These are phyloP conservation scores for Craterocephalus amniculus DNA, from an alignment of 2,797 vertebrate species.

Conservation along the genomic window DNA sequence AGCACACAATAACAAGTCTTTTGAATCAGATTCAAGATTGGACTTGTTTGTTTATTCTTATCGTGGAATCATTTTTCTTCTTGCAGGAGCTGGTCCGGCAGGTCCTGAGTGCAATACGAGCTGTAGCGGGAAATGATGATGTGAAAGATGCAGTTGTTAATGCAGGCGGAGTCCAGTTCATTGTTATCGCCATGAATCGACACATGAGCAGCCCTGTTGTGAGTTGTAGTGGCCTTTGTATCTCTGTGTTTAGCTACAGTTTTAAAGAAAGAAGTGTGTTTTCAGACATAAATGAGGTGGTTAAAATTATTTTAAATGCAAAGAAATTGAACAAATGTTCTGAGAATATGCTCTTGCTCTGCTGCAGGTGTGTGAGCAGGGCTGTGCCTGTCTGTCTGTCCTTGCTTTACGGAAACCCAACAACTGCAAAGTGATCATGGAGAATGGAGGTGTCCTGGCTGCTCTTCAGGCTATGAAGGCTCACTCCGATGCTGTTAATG, in stretches of 20 bases:
- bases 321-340: not conserved
- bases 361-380: constrained; percentile 92
- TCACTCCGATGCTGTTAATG: constrained; percentile 80
- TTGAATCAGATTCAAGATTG: not conserved
- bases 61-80: constrained; percentile 7
- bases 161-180: constrained; percentile 87
- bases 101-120: constrained; percentile 87
- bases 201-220: constrained; percentile 89
- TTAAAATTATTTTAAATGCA: not conserved
- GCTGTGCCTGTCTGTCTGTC: constrained; percentile 89
- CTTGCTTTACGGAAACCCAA: constrained; percentile 93
- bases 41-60: not conserved
- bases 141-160: constrained; percentile 92
- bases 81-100: constrained; percentile 92
- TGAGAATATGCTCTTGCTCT: constrained; percentile 17
- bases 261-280: not conserved
- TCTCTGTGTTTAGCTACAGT: not conserved
- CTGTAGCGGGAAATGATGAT: constrained; percentile 93
- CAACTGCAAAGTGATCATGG: constrained; percentile 92
- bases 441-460: constrained; percentile 87
- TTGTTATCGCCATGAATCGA: constrained; percentile 89
- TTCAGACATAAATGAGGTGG: not conserved
- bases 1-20: not conserved
- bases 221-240: constrained; percentile 17
- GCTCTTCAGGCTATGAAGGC: constrained; percentile 92